Base-by-base conservation (phyloP, 1,140 invertebrate genomes). In the Anastrepha ludens region DNA sequence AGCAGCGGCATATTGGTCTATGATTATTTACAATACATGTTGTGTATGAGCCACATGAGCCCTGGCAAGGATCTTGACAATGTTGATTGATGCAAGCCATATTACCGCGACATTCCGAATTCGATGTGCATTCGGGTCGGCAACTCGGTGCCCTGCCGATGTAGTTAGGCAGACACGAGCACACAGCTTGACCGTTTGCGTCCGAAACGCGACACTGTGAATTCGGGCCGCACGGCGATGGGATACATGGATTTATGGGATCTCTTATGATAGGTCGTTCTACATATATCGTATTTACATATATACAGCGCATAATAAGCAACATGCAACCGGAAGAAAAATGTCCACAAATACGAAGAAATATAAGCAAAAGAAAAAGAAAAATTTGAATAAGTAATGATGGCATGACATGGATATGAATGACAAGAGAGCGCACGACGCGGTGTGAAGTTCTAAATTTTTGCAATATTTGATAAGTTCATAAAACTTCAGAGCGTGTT, bases 171-270 rank as follows among this genome's bases (percentile, higher is more conserved):
- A 95, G 94, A 93, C 97, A 97, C 89, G 96, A 95, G 91, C 97
- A 98, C 87, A 96, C 95, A 62, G 96, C 95, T 88, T 96, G 96
- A 88, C 95, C 95, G 90, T 91, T 93, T 88, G 89, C 89, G 70
- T 95, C 95, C 89, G 95, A 94, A 62, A 95, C 94, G 89, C 95
- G 94, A 93, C 97, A 98, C 91, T 96, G 94, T 15, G 97, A 96
- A 93, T 97, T 97, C 15, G 96, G 95, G 78, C 97, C 97, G 92
- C 97, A 98, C 47, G 97, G 97, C 55, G 96, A 96, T 50, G 96
- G 96, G 74, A 95, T 93, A 91, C 97, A 97, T 65, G 96, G 95
- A 93, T 96, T 95, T 90, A 93, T 93, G 59, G 91, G 93, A 89
- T 92, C 92, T 78, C 89, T 89, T 87, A 90, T 87, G 88, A 93